Percentiles rank a stretch among this genome's conserved stretches.
Evolutionary conservation across 2,113 vertebrate genomes (phyloP).

Genomic region (Potamarius usumacintae): DNA sequence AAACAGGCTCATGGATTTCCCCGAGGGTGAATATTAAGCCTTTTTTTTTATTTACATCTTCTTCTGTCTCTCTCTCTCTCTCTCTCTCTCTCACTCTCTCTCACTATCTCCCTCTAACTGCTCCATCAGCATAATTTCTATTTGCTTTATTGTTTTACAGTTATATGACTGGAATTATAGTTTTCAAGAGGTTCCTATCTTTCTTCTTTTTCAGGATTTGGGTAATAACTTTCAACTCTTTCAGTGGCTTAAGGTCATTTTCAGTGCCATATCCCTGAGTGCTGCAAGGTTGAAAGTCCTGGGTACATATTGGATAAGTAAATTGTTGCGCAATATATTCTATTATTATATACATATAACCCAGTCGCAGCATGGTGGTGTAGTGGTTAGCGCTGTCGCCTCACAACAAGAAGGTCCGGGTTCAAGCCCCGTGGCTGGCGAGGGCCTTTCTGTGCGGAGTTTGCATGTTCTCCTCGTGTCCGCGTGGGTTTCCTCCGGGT

Average conservation of each 20-base stretch:
- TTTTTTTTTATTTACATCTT: background rate
- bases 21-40: background rate
- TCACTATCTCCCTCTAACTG: background rate
- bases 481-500: too few relatives aligned
- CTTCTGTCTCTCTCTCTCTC: background rate
- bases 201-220: background rate
- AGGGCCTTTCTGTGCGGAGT: too few relatives aligned
- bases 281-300: background rate
- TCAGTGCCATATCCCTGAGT: background rate
- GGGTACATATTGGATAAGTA: background rate
- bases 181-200: background rate
- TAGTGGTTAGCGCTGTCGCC: too few relatives aligned
- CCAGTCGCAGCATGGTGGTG: too few relatives aligned
- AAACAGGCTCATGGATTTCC: background rate
- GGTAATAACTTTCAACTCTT: background rate
- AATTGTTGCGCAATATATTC: too few relatives aligned
- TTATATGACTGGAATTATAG: slow-evolving; percentile 20
- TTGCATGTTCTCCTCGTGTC: too few relatives aligned
- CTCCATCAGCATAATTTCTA: slow-evolving; percentile 3
- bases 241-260: slow-evolving; percentile 1
- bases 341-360: too few relatives aligned
- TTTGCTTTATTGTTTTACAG: slow-evolving; percentile 3
- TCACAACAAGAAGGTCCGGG: too few relatives aligned
- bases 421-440: too few relatives aligned
- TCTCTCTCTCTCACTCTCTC: background rate